Conservation (phyloP, 2,888 invertebrate genomes). For the Lingula anatina region DNA sequence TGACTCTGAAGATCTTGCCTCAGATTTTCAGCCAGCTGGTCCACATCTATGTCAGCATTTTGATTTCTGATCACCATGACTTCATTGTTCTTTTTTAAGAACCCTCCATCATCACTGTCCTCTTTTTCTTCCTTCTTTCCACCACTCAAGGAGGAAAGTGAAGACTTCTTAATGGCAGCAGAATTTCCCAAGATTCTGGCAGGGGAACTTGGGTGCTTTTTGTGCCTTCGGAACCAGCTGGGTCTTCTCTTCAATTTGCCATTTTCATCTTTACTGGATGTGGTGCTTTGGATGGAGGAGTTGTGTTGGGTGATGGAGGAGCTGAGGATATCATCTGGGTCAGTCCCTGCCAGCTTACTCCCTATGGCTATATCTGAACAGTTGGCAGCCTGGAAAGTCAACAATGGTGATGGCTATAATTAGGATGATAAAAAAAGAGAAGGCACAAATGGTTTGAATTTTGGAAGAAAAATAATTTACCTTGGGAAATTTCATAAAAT, state of each 20-base stretch:
- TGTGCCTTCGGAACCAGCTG: constrained; percentile 12
- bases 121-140: neutral
- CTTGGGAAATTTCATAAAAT: too few relatives aligned
- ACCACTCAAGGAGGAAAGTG: neutral
- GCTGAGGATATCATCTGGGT: too few relatives aligned
- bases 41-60: neutral
- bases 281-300: too few relatives aligned
- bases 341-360: too few relatives aligned
- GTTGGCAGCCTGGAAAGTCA: too few relatives aligned
- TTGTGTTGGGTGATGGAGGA: too few relatives aligned
- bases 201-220: constrained; percentile 18
- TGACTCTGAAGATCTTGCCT: neutral
- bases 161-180: neutral
- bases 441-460: too few relatives aligned
- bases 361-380: too few relatives aligned
- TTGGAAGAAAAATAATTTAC: too few relatives aligned
- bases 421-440: too few relatives aligned
- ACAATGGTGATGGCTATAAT: too few relatives aligned
- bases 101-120: neutral
- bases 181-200: constrained; percentile 8
- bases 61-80: neutral
- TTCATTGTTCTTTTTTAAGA: neutral
- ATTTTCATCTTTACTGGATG: too few relatives aligned
- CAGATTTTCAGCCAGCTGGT: neutral
- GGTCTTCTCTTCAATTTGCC: constrained; percentile 10